Conservation (phyloP, 2,113 vertebrate genomes). For the Poecile atricapillus region DNA sequence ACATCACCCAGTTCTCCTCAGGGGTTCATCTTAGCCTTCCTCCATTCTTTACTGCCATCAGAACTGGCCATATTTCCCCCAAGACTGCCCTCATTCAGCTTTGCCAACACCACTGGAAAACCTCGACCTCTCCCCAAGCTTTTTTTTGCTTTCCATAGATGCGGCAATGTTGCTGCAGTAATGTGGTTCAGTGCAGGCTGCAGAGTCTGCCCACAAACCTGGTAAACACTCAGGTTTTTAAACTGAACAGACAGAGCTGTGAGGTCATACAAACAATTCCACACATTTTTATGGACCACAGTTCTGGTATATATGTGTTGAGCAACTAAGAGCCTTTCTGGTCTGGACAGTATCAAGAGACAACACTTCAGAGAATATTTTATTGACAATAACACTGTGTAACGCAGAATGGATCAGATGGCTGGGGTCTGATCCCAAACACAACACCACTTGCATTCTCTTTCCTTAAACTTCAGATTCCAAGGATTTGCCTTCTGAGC, state of each 20-base stretch:
- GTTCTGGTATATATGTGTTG: not conserved
- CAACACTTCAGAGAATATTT: not conserved
- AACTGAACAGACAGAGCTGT: not conserved
- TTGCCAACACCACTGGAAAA: not conserved
- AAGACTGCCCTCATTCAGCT: not conserved
- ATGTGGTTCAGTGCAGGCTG: not conserved
- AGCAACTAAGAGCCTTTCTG: not conserved
- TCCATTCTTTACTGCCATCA: not conserved
- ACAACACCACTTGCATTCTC: not conserved
- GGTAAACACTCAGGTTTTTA: not conserved
- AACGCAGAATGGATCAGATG: not conserved
- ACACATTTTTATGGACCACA: not conserved
- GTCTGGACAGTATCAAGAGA: not conserved
- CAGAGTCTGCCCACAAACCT: not conserved
- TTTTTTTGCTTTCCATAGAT: not conserved
- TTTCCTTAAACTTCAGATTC: not conserved
- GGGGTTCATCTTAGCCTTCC: not conserved
- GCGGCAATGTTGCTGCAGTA: not conserved
- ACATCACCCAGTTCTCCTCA: not conserved
- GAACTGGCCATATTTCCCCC: fast-evolving
- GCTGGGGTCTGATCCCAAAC: not conserved
- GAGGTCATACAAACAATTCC: not conserved
- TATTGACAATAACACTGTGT: not conserved
- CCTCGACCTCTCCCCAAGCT: not conserved
- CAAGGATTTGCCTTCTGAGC: not conserved